Evolutionary conservation across 92 coral and sea anemone genomes (phyloP).

Genomic region (Zoanthus solanderi): DNA sequence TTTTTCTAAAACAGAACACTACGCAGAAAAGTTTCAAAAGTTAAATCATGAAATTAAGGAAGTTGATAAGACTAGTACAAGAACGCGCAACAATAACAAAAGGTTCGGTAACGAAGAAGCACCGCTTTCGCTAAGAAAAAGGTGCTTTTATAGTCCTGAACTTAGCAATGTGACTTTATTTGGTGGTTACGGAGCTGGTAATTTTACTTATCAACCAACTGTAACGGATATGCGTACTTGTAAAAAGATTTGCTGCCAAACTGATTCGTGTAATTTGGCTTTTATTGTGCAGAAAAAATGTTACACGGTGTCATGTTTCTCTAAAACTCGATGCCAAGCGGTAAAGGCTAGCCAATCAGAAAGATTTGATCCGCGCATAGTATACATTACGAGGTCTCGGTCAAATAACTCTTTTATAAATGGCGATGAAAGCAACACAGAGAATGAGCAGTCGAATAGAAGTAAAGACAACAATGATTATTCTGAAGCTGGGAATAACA

Average conservation of each 20-base stretch:
- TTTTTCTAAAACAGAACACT: not conserved
- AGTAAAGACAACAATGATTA: not conserved
- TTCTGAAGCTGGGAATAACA: not conserved
- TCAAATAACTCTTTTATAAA: not conserved
- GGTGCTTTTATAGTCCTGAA: slow-evolving; percentile 63
- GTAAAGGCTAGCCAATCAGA: slow-evolving; percentile 30
- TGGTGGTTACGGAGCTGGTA: slow-evolving; percentile 84
- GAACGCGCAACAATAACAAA: not conserved
- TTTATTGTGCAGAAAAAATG: slow-evolving; percentile 86
- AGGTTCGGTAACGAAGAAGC: not conserved
- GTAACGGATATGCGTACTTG: slow-evolving; percentile 86
- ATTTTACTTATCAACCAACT: slow-evolving; percentile 74
- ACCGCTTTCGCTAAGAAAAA: not conserved
- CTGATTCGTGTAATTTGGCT: slow-evolving; percentile 83
- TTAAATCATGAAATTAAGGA: slow-evolving; percentile 6
- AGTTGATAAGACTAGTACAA: not conserved
- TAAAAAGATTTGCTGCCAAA: slow-evolving; percentile 83
- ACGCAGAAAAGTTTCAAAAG: not conserved
- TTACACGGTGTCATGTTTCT: slow-evolving; percentile 80
- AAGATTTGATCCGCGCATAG: slow-evolving; percentile 15
- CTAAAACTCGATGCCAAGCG: slow-evolving; percentile 36
- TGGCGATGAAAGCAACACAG: not conserved
- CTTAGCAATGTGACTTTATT: slow-evolving; percentile 75
- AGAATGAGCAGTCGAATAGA: not conserved
- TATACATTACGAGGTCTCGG: not conserved